Evolutionary conservation across 2,888 invertebrate genomes (phyloP), one percentile per base, ranked within the genome.

Genomic region (Dendrolimus houi): DNA sequence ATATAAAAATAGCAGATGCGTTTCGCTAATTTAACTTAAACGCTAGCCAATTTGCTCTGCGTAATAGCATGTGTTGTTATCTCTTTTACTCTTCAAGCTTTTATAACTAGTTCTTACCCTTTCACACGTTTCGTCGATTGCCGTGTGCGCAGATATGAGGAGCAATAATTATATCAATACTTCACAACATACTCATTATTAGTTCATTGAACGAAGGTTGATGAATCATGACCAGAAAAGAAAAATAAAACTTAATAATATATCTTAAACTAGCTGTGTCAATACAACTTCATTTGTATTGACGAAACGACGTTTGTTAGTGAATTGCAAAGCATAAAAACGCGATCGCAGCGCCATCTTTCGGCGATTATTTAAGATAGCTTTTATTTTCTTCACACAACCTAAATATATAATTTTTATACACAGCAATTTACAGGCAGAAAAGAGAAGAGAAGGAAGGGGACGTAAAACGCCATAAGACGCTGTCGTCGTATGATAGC

Each of bases 161-260:
- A 71, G 69, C 71, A 77, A 81, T 83, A 83, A 85, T 84, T 83
- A 81, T 74, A 84, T 80, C 81, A 78, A 84, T 83, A 81, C 78
- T 71, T 75, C 68, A 68, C 74, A 75, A 74, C 72, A 74, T 72
- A 70, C 77, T 78, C 77, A 81, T 82, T 82, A 79, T 79, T 65
- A 77, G 72, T 73, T 77, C 76, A 79, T 78, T 76, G 77, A 47
- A 47, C 47, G 47, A 47, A 47, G 47, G 47, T 53, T 53, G 53
- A 53, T 54, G 41, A 29, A 41, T 54, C 29, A 54, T 17, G 40
- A 47, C 47, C 47, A 47, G 47, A 13, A 54, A 14, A 54, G n/a
- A 54, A 54, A 6, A 29, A 41, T 54, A n/a, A 17, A 29, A 47
- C 8, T 10, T 47, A 47, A 47, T 29, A 29, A 29, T 29, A 29